Base-by-base conservation (phyloP, 2,113 vertebrate species). In the Cololabis saira region DNA sequence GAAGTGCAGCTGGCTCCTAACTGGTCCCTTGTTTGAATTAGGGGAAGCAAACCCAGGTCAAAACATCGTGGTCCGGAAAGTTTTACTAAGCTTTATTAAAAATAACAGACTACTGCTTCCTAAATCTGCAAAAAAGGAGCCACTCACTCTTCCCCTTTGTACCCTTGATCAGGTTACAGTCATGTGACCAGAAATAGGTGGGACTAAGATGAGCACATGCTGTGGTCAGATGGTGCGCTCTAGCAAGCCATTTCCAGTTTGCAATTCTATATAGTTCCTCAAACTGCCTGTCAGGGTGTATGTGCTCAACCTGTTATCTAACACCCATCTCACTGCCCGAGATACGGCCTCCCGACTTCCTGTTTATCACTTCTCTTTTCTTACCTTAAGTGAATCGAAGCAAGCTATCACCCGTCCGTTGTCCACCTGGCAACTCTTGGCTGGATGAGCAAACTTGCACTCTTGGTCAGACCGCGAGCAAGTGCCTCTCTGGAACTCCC, bases 371-470 rank as follows among this genome's bases (percentile, higher is more conserved):
- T 55, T 53, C 21, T 56, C 19, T 5, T 54, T 67, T 75, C 95
- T 96, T 95, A 99, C 98, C 97, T 99, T 99, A 66, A 99, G 94
- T 43, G 96, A 99, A 92, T 99, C 97, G 90, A 98, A 99, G 94
- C 98, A 99, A 80, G 98, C 97, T 67, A 99, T 96, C 92, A 99
- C 96, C 66, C 97, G 95, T 76, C 98, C 98, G 44, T 99, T 98
- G 93, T 99, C 97, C 93, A 99, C 96, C 80, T 98, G 96, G 93
- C 97, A 99, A 91, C 95, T 95, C 92, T 96, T 94, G 67, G 98
- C 95, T 0, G 98, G 98, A 82, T 99, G 97, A 73, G 98, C 97
- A 56, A 98, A 99, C 92, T 98, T 99, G 94, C 98, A 99, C 86
- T 99, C 97, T 55, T 93, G 94, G 82, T 98, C 97, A 11, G 96